phyloP scores from a whole-genome alignment of 2,888 invertebrate genomes.

The Andrena camellia region DNA sequence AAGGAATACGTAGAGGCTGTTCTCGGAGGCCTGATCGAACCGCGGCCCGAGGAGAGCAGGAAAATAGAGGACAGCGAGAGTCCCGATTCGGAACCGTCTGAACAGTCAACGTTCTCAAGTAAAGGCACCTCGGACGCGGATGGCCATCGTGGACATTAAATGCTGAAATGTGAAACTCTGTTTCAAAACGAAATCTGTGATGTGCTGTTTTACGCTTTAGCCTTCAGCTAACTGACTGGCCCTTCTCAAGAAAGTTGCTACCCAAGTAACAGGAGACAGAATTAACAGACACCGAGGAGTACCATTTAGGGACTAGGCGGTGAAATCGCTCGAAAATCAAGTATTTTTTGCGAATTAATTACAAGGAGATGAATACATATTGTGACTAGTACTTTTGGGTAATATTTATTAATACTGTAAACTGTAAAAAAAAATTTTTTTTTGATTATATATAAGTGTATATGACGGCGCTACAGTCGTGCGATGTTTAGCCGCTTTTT shows the following conservation, averaged over 20 bases:
- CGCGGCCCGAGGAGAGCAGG: constrained; percentile 39
- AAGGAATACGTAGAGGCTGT: constrained; percentile 82
- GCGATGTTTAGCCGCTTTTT: too few species aligned
- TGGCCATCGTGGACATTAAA: not conserved
- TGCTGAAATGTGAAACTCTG: constrained; percentile 16
- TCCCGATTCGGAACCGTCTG: not conserved
- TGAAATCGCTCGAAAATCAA: too few species aligned
- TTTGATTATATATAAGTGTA: too few species aligned
- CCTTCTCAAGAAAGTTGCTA: not conserved
- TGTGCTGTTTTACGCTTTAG: constrained; percentile 46
- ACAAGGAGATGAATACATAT: too few species aligned
- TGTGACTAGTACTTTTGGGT: too few species aligned
- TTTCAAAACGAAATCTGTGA: constrained; percentile 59
- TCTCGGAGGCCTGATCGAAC: constrained; percentile 77
- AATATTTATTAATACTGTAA: too few species aligned
- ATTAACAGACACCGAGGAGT: too few species aligned
- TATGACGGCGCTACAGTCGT: too few species aligned
- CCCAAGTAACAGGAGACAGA: too few species aligned
- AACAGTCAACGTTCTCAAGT: not conserved
- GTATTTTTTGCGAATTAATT: too few species aligned
- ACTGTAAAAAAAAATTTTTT: too few species aligned
- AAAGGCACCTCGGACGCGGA: constrained; percentile 22
- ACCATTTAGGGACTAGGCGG: too few species aligned
- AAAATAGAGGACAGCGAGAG: constrained; percentile 25
- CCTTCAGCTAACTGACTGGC: not conserved